Conservation (phyloP, 35 echinoderm and acorn worm genomes). For the Heliocidaris erythrogramma region DNA sequence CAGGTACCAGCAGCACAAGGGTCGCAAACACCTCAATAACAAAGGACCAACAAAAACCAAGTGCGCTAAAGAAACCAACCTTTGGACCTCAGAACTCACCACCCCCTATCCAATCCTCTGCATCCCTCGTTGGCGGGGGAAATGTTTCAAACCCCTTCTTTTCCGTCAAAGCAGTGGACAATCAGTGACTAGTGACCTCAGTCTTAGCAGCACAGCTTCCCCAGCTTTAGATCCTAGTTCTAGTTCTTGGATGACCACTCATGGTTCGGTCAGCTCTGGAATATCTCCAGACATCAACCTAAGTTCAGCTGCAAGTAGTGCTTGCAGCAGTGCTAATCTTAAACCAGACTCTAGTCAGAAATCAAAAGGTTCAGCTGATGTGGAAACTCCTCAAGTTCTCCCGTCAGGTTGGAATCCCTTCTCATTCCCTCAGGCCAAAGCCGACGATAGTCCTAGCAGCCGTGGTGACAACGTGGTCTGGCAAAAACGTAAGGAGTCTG, state of each 20-base stretch:
- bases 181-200: conserved; percentile 79
- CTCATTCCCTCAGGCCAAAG: conserved; percentile 57
- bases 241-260: conserved; percentile 57
- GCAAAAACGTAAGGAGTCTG: conserved; percentile 69
- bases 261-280: conserved; percentile 79
- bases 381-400: conserved; percentile 51
- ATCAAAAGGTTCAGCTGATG: neutral
- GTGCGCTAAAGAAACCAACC: conserved; percentile 21
- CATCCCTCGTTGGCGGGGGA: neutral
- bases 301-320: conserved; percentile 17
- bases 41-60: conserved; percentile 39
- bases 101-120: conserved; percentile 32
- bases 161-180: conserved; percentile 75
- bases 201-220: conserved; percentile 75
- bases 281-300: conserved; percentile 69
- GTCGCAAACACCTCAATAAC: neutral
- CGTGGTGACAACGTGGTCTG: conserved; percentile 62
- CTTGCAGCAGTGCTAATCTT: conserved; percentile 17
- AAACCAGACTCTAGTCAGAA: conserved; percentile 5
- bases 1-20: neutral
- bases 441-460: conserved; percentile 54
- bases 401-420: conserved; percentile 77
- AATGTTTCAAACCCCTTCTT: conserved; percentile 60
- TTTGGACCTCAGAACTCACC: conserved; percentile 43
- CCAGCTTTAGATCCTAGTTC: conserved; percentile 71